Base-by-base conservation (phyloP, 1,140 invertebrate species). In the Eriosoma lanigerum region DNA sequence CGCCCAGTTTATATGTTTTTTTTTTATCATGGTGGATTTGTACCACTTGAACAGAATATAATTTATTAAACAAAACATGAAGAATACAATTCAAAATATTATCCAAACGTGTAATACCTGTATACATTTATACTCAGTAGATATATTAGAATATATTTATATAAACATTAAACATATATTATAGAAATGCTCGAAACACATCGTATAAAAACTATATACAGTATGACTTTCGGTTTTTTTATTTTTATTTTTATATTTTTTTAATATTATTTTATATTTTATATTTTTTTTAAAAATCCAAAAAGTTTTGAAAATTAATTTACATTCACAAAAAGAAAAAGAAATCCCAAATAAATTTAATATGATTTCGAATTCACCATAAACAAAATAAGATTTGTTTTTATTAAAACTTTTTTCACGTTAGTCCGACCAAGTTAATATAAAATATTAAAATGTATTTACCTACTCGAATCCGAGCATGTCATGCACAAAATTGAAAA, bases 1-100 rank as follows among this genome's bases (percentile, higher is more conserved):
- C 44, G 66, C 26, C 21, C 21, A 10, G 3, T 46, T 54, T n/a
- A 64, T 32, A n/a, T 13, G 15, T 68, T 21, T 3, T 24, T 26
- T 48, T 68, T 68, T 68, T 68, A 48, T 68, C 66, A 68, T 68
- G 38, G 44, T 48, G 66, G 66, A 48, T 46, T 48, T n/a, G 54
- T 26, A 26, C 54, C 54, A 58, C 54, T 21, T 9, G 52, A 17
- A 58, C 32, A 38, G 32, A 38, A 38, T 38, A 38, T 38, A 3
- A 8, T 38, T 4, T 38, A 4, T 38, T n/a, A n/a, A n/a, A 38
- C 32, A 38, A 38, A 2, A 60, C n/a, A n/a, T n/a, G n/a, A n/a
- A n/a, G n/a, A 58, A 9, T 60, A 6, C 26, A 32, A 62, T 10
- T 62, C 17, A 32, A 32, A 62, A 32, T 26, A 29, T 15, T 13